Base-by-base conservation (phyloP, 2,113 vertebrate species). In the Romanogobio albipinnatus region DNA sequence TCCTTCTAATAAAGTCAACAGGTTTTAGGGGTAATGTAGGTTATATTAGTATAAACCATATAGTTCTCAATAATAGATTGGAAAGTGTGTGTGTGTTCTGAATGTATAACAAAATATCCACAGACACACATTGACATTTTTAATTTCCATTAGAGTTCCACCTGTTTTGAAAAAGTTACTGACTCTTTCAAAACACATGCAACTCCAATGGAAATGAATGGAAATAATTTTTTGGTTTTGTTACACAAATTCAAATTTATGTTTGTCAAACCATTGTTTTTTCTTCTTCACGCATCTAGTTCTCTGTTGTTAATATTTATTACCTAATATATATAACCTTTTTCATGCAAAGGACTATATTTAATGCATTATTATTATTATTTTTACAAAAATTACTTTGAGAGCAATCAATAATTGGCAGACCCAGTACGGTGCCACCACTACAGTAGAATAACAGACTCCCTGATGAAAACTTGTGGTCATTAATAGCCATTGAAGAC, bases 101-200 rank as follows among this genome's bases (percentile, higher is more conserved):
- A n/a, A 59, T n/a, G 33, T 53, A 77, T 78, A 36, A 73, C 56
- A 22, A 76, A 56, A 76, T 76, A 56, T 22, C 51, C 9, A n/a
- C 33, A 43, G 2, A 14, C 9, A 24, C 33, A 61, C 33, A 39
- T n/a, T 61, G 22, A 43, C 53, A 24, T 43, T 24, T 78, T 73
- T 4, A 17, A 53, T 53, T 76, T 26, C 47, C 3, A 3, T 22
- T 56, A 4, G 8, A 56, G 49, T 24, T 49, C 22, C 11, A 26
- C 71, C 6, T 75, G 3, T 51, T 75, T 24, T 74, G 17, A 71
- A 43, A 71, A 76, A 76, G 26, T 33, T 17, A 14, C n/a, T 15
- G 9, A 51, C 45, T 51, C 15, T 51, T 51, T 15, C 14, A 17
- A 51, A 51, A 51, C 49, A 51, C 13, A 4, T 51, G 49, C 49